Evolutionary conservation across 2,113 vertebrate genomes (phyloP), one percentile per base, ranked within the genome.

Genomic region (Phalacrocorax aristotelis): DNA sequence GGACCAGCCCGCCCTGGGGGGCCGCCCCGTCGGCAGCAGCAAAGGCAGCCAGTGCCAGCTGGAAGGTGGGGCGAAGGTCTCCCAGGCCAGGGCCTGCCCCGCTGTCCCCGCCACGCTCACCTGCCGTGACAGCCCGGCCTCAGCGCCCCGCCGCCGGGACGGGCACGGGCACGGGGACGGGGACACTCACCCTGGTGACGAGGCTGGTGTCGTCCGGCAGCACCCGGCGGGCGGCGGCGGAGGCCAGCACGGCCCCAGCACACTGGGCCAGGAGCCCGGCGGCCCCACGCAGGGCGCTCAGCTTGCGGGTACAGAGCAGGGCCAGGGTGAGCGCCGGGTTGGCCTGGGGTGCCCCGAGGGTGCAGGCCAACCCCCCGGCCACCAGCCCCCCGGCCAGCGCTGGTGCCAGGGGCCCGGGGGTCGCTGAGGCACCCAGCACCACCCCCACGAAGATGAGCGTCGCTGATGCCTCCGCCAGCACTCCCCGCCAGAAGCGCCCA

Each of bases 251-350:
- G 57, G 98, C 98, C n/a, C 98, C 98, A 64, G 98, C 25, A 93
- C 98, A 98, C 94, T 99, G 99, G 9, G 98, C 98, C 69, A 98
- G 55, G 13, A 99, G 58, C 42, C 95, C 98, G 54, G 94, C 68
- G 2, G 97, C 44, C 10, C 97, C 98, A 9, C 95, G 97, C 72
- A 98, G 95, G 23, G 94, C 72, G 6, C 98, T 98, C 88, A 99
- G 85, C 75, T 97, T 98, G 80, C 98, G 98, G 55, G 98, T 98
- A 92, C 98, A 98, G 93, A 99, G 89, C 65, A 99, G 95, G 11
- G 98, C 97, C 95, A 99, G 91, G 42, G 98, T 99, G 71, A 99
- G 94, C 0, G 98, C 98, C 1, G 98, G 99, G 96, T 99, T 99
- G 94, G 98, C 97, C 97, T 99, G 98, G 18, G 98, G 97, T 0